Evolutionary conservation across 2,113 vertebrate species (phyloP), one percentile per base, ranked within the genome.

Genomic region (Tenrec ecaudatus): DNA sequence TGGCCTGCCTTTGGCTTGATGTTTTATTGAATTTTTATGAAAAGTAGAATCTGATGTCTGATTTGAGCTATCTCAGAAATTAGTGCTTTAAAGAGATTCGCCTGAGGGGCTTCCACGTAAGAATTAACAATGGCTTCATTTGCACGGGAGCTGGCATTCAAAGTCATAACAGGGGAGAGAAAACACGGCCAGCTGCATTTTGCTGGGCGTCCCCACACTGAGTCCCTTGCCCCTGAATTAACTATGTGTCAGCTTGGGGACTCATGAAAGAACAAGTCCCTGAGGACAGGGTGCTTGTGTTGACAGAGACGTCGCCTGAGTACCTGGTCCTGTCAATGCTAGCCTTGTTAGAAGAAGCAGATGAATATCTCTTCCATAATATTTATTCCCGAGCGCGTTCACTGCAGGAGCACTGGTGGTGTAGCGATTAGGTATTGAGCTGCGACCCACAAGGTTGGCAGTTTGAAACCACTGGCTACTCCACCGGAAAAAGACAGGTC

Each of bases 1-100:
- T 96, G 95, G 89, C 96, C 96, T 89, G 96, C 91, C 95, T 95
- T 91, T 94, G 89, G 95, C 94, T 94, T 81, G 78, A 95, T 93
- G 96, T 92, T 96, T 73, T 81, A 92, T 88, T 96, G 93, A 91
- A 95, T 89, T 96, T 94, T 96, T 93, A 94, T 95, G 93, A 93
- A 94, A 94, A 95, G 88, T 84, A 87, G 57, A 94, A 94, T 87
- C 89, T 94, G 91, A 94, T 94, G 82, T 96, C 68, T 95, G 93
- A 92, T 95, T 96, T 95, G 89, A 68, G 69, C 91, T 89, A 47
- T 84, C 81, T 89, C 79, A 92, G 91, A 96, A 94, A 96, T 95
- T 92, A 96, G 79, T 76, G 33, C 47, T 96, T 94, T 94, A 94
- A 94, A 92, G 78, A 93, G 68, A 91, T 92, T 80, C 94, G 96